Base-by-base conservation (phyloP, 2,888 invertebrate genomes). In the Allolobophora icterica region DNA sequence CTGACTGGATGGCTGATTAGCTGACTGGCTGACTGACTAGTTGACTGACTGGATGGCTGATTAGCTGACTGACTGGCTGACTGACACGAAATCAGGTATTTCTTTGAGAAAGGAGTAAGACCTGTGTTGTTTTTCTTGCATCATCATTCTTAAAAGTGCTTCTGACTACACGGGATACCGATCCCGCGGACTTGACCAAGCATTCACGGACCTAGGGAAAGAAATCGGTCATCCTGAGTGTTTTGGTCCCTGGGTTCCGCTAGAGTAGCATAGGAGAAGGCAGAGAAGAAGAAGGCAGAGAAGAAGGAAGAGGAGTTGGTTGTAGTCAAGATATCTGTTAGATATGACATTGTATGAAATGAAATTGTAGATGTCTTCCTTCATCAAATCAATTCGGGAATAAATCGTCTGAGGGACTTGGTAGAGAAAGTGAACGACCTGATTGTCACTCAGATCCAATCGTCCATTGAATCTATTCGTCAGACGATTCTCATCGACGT, bases 371-470 rank as follows among this genome's bases (percentile, higher is more conserved):
- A 95, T 94, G 95, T 95, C 13, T 95, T 95, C 93, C 93, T 95
- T 89, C 94, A 95, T 91, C 95, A 95, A 93, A 94, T 95, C 89
- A 94, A 95, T 93, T 92, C 94, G 33, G 94, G 95, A 35, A 95
- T 94, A 19, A 92, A 92, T 19, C 94, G 94, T 90, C 93, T 95
- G 91, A 94, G 94, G 92, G 93, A 93, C 45, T 93, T 95, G 91
- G 94, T 94, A 52, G 92, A 93, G 40, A 93, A 93, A 71, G 94
- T 95, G 40, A 93, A 94, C 71, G 93, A 94, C 35, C 93, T 95
- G 87, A 94, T 95, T 94, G 92, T 94, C 83, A 93, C 92, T 35
- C 94, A 94, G 92, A 94, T 71, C 13, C 71, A 71, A 1, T 71
- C n/a, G 0, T 71, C 71, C 11, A 71, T 71, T n/a, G 30, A 71